Evolutionary conservation across 2,797 vertebrate genomes (phyloP).

Genomic region (Crax fasciolata): DNA sequence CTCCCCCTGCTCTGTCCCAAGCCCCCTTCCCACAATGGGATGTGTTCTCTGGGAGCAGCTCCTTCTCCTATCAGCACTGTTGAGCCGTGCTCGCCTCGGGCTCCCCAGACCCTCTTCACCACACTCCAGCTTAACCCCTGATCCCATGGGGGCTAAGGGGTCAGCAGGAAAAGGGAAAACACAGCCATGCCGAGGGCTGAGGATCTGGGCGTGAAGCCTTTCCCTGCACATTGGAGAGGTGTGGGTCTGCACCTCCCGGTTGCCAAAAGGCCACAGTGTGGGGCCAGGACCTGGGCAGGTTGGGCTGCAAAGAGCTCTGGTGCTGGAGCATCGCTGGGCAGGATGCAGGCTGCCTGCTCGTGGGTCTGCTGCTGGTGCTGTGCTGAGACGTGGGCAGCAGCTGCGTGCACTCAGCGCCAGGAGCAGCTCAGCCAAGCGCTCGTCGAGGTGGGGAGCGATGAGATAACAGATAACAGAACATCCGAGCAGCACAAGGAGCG

Average conservation of each 20-base stretch:
- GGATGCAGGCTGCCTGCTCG: not conserved
- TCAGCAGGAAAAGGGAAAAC: conserved; percentile 19
- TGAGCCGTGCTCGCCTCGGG: conserved; percentile 45
- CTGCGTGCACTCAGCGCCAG: not conserved
- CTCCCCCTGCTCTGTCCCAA: conserved; percentile 33
- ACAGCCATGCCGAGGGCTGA: not conserved
- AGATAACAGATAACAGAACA: not conserved
- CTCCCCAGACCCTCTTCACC: not conserved
- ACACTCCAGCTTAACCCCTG: conserved; percentile 73
- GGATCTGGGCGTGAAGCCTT: not conserved
- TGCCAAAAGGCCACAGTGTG: not conserved
- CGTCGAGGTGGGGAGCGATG: not conserved
- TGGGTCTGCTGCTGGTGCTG: not conserved
- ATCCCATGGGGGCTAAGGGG: conserved; percentile 24
- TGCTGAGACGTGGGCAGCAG: not conserved
- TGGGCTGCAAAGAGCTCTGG: rapidly evolving
- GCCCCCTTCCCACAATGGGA: conserved; percentile 62
- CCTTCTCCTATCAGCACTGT: not conserved
- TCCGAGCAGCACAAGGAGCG: not conserved
- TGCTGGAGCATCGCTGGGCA: not conserved
- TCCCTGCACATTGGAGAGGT: rapidly evolving
- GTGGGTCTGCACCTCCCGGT: not conserved
- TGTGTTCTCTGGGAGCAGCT: conserved; percentile 66
- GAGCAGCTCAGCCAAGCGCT: not conserved
- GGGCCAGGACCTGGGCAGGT: not conserved